Evolutionary conservation across 2,888 invertebrate species (phyloP).

Genomic region (Lepidonotus clava): DNA sequence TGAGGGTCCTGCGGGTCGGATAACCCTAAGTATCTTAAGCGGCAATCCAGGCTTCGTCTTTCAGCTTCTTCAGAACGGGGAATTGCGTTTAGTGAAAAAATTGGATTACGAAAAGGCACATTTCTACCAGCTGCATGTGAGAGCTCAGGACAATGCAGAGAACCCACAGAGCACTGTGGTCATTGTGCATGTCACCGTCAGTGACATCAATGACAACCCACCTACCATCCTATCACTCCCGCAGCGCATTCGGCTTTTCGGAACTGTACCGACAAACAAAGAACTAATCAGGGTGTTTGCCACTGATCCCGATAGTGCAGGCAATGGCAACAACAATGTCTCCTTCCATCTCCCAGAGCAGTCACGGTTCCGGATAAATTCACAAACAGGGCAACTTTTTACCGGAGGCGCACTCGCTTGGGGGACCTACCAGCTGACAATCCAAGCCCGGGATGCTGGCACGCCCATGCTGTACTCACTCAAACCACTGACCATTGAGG

Average conservation of each 20-base stretch:
- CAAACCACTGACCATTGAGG: conserved; percentile 10
- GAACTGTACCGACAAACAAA: neutral
- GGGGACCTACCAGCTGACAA: conserved; percentile 37
- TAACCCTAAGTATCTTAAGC: conserved; percentile 25
- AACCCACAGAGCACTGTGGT: neutral
- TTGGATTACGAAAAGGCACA: conserved; percentile 53
- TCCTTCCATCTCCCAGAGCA: conserved; percentile 11
- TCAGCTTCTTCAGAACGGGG: conserved; percentile 30
- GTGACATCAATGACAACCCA: conserved; percentile 58
- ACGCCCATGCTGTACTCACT: conserved; percentile 17
- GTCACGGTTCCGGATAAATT: conserved; percentile 41
- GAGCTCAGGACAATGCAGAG: conserved; percentile 45
- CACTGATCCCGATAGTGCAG: conserved; percentile 48
- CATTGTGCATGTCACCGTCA: conserved; percentile 51
- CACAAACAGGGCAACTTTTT: conserved; percentile 42
- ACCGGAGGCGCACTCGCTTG: neutral
- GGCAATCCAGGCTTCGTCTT: conserved; percentile 53
- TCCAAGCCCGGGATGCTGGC: conserved; percentile 54
- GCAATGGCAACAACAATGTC: conserved; percentile 53
- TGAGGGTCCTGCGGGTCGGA: conserved; percentile 53
- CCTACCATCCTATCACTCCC: conserved; percentile 57
- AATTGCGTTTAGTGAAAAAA: neutral
- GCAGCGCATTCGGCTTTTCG: neutral
- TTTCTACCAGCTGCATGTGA: conserved; percentile 52
- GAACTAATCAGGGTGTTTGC: conserved; percentile 50